These are phyloP conservation scores for Oriolus oriolus DNA, from an alignment of 2,113 vertebrate genomes.

Conservation along the genomic window DNA sequence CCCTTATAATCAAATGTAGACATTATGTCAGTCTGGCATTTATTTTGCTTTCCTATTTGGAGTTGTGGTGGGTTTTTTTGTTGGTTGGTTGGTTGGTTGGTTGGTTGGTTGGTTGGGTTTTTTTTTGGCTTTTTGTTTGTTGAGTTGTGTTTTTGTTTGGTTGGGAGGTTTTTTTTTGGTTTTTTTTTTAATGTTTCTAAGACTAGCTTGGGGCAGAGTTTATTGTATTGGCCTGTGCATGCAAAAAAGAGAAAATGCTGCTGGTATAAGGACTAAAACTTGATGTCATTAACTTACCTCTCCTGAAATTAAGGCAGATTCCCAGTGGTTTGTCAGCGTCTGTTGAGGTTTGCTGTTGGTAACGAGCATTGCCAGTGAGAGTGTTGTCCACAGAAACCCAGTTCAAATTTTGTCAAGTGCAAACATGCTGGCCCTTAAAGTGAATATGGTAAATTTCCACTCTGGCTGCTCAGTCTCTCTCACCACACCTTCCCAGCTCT, in stretches of 20 bases:
- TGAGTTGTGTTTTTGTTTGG: neutral
- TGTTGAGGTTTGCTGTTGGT: neutral
- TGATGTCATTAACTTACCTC: neutral
- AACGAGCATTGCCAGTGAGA: neutral
- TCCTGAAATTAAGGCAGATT: neutral
- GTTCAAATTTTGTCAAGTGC: neutral
- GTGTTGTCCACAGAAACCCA: neutral
- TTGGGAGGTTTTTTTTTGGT: too few relatives aligned
- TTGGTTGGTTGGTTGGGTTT: too few relatives aligned
- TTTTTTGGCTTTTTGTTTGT: neutral
- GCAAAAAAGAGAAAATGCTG: neutral
- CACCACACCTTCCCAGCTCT: neutral
- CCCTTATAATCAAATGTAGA: neutral
- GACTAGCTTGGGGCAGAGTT: neutral
- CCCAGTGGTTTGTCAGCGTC: neutral
- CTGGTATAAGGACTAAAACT: neutral
- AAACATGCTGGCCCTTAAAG: neutral
- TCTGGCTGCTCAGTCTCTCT: neutral
- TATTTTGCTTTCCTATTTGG: neutral
- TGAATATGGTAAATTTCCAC: neutral
- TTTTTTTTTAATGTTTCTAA: neutral
- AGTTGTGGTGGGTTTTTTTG: neutral
- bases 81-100: neutral
- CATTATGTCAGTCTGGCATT: neutral
- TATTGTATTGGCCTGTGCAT: neutral